Base-by-base conservation (phyloP, 1,140 invertebrate species). In the Drosophila fuyamai region DNA sequence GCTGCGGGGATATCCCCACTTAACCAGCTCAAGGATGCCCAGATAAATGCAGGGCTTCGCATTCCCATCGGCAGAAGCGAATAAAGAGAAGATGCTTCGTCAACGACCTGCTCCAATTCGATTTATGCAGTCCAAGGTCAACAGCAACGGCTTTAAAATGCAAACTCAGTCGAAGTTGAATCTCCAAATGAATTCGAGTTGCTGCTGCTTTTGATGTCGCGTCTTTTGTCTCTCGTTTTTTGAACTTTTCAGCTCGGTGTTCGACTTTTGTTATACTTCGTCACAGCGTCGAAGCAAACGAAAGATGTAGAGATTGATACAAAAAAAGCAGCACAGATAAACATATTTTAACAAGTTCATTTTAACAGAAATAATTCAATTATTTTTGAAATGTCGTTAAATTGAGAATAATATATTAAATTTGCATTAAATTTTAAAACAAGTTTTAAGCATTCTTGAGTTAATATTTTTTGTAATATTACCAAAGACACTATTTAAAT, bases 51-150 rank as follows among this genome's bases (percentile, higher is more conserved):
- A 76, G 41, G 32, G 68, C 71, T 60, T 71, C 67, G 50, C 59
- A 74, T 72, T 72, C 65, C 54, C 81, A 70, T 43, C 9, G 29
- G 29, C 32, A 35, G 14, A 32, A 51, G 16, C 29, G n/a, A 51
- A 23, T 35, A 16, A 50, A 36, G 29, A 53, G 7, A 38, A 61
- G 14, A 59, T 46, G 65, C 75, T 53, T 88, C 83, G 83, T 68
- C 83, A 86, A 86, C 83, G 83, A 86, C 79, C 83, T 86, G 83
- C 83, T 86, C 83, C 83, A 86, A 86, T 86, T 86, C 83, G 63
- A 83, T 86, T 76, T 88, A 86, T 86, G 83, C 83, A 82, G 83
- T 56, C 76, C 83, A 86, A 86, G 83, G 83, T 86, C 83, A 88
- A 50, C 83, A 73, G 72, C 78, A 80, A 66, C 79, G 32, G 72